Conservation (phyloP, 53 echinoderm and acorn worm genomes). For the Luidia sarsii region DNA sequence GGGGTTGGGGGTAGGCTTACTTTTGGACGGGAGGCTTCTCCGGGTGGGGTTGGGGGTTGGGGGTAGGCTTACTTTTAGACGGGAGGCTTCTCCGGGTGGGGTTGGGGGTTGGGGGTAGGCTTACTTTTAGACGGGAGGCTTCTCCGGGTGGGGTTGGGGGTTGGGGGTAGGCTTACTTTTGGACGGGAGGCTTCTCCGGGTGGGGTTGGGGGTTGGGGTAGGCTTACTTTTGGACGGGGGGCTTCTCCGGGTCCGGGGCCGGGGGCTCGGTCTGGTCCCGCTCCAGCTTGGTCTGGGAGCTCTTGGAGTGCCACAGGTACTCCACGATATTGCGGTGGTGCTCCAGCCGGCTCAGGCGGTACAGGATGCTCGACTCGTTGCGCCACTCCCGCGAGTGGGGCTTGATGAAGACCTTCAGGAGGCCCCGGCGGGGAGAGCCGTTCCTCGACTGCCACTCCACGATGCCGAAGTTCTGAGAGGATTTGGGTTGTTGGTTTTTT, state of each 20-base stretch:
- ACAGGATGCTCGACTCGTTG: slow-evolving; percentile 75
- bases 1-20: too few relatives aligned
- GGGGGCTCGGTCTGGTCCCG: slow-evolving; percentile 27
- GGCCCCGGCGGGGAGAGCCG: slow-evolving; percentile 83
- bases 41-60: too few relatives aligned
- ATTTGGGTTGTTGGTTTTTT: neutral
- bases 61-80: too few relatives aligned
- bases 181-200: too few relatives aligned
- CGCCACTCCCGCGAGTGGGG: slow-evolving; percentile 85
- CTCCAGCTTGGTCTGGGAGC: slow-evolving; percentile 79
- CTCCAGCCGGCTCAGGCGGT: slow-evolving; percentile 67
- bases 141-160: too few relatives aligned
- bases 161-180: too few relatives aligned
- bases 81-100: too few relatives aligned
- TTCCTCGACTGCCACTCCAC: slow-evolving; percentile 91
- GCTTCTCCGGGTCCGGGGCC: slow-evolving; percentile 11
- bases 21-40: too few relatives aligned
- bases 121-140: too few relatives aligned
- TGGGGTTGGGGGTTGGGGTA: too few relatives aligned
- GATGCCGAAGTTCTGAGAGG: slow-evolving; percentile 73
- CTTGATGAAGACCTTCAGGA: slow-evolving; percentile 83
- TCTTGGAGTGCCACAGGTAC: slow-evolving; percentile 94
- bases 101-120: too few relatives aligned
- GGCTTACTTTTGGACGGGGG: slow-evolving; percentile 64
- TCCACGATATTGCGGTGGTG: slow-evolving; percentile 87